Evolutionary conservation across 2,113 vertebrate genomes (phyloP).

Genomic region (Carassius auratus): DNA sequence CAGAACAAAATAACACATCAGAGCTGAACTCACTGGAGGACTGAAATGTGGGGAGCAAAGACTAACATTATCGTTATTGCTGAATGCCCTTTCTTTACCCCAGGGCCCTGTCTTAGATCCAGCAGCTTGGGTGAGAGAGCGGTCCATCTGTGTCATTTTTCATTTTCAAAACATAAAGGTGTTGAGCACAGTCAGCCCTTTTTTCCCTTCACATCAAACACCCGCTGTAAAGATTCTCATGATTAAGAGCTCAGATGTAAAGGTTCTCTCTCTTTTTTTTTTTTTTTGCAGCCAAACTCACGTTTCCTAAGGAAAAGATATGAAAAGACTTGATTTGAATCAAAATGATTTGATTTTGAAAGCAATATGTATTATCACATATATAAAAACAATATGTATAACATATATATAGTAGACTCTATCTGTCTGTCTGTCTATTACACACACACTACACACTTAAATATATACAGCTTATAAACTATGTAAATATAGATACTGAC

Average conservation of each 20-base stretch:
- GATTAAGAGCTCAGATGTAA: constrained; percentile 34
- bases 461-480: no score
- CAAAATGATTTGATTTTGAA: no score
- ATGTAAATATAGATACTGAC: no score
- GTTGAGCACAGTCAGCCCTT: constrained; percentile 20
- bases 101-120: constrained; percentile 19
- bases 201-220: constrained; percentile 44
- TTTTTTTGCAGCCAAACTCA: not conserved
- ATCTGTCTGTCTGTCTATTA: no score
- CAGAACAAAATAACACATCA: constrained; percentile 23
- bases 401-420: no score
- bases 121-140: not conserved
- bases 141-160: constrained; percentile 11
- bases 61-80: constrained; percentile 15
- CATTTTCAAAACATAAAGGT: constrained; percentile 42
- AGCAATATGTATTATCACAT: not conserved
- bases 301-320: not conserved
- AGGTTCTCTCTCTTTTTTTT: not conserved
- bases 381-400: no score
- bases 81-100: not conserved
- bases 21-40: not conserved
- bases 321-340: no score
- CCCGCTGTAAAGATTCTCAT: constrained; percentile 20
- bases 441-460: no score
- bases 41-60: not conserved